A percentile compares a stretch with the other conserved stretches of the same genome.
phyloP scores from a whole-genome alignment of 2,888 invertebrate genomes.

The Cosmia pyralina region DNA sequence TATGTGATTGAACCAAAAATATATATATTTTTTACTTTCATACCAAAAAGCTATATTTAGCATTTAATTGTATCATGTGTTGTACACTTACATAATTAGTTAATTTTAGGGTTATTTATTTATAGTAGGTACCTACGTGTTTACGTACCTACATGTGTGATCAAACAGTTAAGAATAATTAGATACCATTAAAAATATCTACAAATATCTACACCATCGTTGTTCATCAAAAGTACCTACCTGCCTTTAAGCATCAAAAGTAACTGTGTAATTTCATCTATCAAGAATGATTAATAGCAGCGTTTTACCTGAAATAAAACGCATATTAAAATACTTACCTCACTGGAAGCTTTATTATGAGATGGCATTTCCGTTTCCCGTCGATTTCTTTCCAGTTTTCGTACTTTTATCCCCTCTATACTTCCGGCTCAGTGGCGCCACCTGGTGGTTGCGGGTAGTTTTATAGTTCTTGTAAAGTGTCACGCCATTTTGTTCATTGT shows the following conservation, averaged over 20 bases:
- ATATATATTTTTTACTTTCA: slow-evolving; percentile 47
- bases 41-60: slow-evolving; percentile 51
- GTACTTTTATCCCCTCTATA: no score
- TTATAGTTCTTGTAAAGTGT: no score
- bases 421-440: no score
- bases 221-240: slow-evolving; percentile 18
- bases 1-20: slow-evolving; percentile 30
- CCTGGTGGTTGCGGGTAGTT: no score
- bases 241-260: no score
- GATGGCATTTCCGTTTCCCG: no score
- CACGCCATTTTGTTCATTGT: no score
- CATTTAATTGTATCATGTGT: slow-evolving; percentile 31
- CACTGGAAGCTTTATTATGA: no score
- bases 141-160: slow-evolving; percentile 15
- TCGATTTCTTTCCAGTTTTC: no score
- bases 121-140: neutral
- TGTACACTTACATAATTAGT: slow-evolving; percentile 10
- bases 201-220: neutral
- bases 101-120: slow-evolving; percentile 26
- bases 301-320: no score
- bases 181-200: slow-evolving; percentile 21
- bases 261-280: neutral
- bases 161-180: slow-evolving; percentile 1
- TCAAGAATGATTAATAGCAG: neutral
- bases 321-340: no score